Conservation (phyloP, 92 coral and sea anemone species). For the Nematostella vectensis region DNA sequence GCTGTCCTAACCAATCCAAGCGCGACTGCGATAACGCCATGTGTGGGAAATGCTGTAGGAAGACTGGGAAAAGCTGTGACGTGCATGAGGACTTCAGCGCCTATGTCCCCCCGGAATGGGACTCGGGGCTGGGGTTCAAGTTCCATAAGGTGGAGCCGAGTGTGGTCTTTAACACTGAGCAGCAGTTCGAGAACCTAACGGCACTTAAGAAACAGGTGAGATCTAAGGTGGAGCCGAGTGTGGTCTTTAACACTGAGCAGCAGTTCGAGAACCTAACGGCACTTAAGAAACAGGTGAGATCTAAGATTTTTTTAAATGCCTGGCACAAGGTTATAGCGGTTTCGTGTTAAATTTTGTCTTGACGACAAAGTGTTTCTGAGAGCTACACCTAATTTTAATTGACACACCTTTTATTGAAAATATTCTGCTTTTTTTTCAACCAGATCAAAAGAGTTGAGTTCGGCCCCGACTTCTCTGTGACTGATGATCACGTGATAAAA, state of each 20-base stretch:
- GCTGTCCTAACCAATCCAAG: constrained; percentile 86
- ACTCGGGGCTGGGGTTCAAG: constrained; percentile 42
- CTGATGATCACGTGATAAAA: constrained; percentile 71
- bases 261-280: constrained; percentile 14
- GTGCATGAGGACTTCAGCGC: constrained; percentile 68
- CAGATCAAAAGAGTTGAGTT: constrained; percentile 63
- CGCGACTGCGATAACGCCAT: constrained; percentile 76
- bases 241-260: constrained; percentile 12
- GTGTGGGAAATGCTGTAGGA: constrained; percentile 88
- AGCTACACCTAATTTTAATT: too few relatives aligned
- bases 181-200: constrained; percentile 15
- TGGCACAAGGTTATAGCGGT: too few relatives aligned
- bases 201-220: constrained; percentile 7
- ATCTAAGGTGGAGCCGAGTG: constrained; percentile 63
- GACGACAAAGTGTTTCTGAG: too few relatives aligned
- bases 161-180: constrained; percentile 20
- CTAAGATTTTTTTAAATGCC: too few relatives aligned
- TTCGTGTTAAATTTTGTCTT: too few relatives aligned
- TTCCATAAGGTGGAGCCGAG: constrained; percentile 61
- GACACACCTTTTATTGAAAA: too few relatives aligned
- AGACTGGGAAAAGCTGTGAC: constrained; percentile 65
- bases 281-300: constrained; percentile 8
- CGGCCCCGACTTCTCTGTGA: constrained; percentile 65
- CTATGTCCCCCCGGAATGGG: constrained; percentile 49
- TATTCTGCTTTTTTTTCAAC: too few relatives aligned